phyloP scores from a whole-genome alignment of 2,113 vertebrate genomes.

The Diphyllodes magnificus region DNA sequence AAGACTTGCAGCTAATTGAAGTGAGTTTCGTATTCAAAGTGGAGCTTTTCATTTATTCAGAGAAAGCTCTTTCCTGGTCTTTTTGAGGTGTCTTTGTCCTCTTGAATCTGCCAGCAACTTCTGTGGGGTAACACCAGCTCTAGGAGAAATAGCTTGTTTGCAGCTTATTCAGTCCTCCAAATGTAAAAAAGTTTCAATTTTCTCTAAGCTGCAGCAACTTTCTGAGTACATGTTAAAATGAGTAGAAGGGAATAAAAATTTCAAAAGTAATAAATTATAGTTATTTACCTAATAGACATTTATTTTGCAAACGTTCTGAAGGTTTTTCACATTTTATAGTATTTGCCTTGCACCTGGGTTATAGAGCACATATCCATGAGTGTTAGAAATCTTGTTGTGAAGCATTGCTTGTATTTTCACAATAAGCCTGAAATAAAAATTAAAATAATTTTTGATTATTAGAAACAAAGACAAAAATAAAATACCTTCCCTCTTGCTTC shows the following conservation, averaged over 20 bases:
- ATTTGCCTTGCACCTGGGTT: not conserved
- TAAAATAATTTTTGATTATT: not conserved
- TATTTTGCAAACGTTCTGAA: not conserved
- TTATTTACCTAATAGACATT: not conserved
- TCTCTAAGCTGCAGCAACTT: not conserved
- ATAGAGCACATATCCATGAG: not conserved
- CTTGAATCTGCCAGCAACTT: not conserved
- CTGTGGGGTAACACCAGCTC: not conserved
- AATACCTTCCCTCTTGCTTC: fast-evolving
- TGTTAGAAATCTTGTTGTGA: not conserved
- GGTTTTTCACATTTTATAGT: not conserved
- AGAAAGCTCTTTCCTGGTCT: not conserved
- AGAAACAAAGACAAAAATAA: not conserved
- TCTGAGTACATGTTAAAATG: not conserved
- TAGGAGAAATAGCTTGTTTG: not conserved
- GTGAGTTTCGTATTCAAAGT: not conserved
- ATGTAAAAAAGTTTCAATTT: not conserved
- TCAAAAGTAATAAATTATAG: not conserved
- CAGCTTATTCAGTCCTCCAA: not conserved
- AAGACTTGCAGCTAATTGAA: not conserved
- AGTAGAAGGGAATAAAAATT: not conserved
- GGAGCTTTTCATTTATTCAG: not conserved
- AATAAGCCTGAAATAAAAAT: not conserved
- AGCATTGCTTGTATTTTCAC: not conserved
- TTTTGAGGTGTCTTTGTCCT: not conserved